phyloP scores from a whole-genome alignment of 2,888 invertebrate genomes.

The Stenotaenia linearis region DNA sequence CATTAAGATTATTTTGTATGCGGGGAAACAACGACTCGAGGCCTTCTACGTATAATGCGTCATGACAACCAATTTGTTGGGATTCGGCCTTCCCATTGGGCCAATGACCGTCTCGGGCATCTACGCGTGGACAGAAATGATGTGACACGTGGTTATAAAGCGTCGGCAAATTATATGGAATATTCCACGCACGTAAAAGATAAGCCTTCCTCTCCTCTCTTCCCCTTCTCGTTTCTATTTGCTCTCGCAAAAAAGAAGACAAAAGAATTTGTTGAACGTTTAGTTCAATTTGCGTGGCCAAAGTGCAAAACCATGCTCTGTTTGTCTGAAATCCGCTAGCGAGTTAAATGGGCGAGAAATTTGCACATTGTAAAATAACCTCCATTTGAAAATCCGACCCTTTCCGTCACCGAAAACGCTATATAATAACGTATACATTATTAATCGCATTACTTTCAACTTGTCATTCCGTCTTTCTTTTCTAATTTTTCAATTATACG shows the following conservation, averaged over 20 bases:
- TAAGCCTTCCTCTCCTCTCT: not conserved
- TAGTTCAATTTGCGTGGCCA: not conserved
- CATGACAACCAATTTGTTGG: slow-evolving; percentile 18
- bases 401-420: not conserved
- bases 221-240: not conserved
- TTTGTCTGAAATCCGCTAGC: not conserved
- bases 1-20: not conserved
- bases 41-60: not conserved
- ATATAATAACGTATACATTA: not conserved
- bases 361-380: not conserved
- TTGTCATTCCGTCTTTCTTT: not conserved
- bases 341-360: not conserved
- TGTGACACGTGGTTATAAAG: not conserved
- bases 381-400: not conserved
- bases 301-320: slow-evolving; percentile 9
- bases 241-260: not conserved
- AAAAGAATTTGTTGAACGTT: not conserved
- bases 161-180: not conserved
- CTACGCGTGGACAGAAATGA: slow-evolving; percentile 14
- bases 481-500: not conserved
- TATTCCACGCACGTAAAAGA: not conserved
- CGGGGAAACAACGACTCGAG: not conserved
- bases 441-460: not conserved
- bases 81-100: not conserved
- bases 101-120: not conserved